Percentiles rank a stretch among this genome's conserved stretches.
Conservation (phyloP, 2,113 vertebrate species). For the Neodontobutis hainanensis region DNA sequence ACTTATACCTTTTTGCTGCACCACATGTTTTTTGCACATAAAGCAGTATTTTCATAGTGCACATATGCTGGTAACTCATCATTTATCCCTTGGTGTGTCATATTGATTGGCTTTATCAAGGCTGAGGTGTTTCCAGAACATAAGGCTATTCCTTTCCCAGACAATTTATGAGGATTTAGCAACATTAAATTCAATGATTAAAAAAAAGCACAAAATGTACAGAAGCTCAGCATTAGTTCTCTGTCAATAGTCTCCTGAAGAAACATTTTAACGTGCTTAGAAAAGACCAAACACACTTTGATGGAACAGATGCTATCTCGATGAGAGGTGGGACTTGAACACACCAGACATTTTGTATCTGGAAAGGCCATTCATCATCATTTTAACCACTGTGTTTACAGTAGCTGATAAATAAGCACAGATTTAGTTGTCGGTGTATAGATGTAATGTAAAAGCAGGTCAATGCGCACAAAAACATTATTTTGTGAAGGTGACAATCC, state of each 20-base stretch:
- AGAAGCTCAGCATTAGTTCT: not conserved
- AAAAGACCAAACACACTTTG: not conserved
- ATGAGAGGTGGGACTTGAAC: not conserved
- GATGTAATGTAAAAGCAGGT: slow-evolving; percentile 25
- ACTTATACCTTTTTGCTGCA: not conserved
- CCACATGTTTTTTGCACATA: not conserved
- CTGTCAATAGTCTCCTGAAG: not conserved
- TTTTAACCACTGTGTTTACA: slow-evolving; percentile 18
- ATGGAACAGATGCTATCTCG: slow-evolving; percentile 7
- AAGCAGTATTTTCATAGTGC: not conserved
- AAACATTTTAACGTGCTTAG: slow-evolving; percentile 1
- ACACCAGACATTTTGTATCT: slow-evolving; percentile 1
- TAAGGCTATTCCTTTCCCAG: not conserved
- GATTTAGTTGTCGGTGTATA: slow-evolving; percentile 1
- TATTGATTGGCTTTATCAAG: slow-evolving; percentile 3
- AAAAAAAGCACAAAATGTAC: not conserved
- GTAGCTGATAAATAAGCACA: slow-evolving; percentile 20
- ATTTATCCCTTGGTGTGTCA: slow-evolving; percentile 1
- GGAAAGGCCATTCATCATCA: slow-evolving; percentile 19
- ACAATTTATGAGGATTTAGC: not conserved
- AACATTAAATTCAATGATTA: not conserved
- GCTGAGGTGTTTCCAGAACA: not conserved
- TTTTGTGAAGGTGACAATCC: slow-evolving; percentile 50
- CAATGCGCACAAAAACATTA: slow-evolving; percentile 37
- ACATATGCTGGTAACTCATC: not conserved